phyloP scores from a whole-genome alignment of 2,113 vertebrate genomes.

The Nipponia nippon region DNA sequence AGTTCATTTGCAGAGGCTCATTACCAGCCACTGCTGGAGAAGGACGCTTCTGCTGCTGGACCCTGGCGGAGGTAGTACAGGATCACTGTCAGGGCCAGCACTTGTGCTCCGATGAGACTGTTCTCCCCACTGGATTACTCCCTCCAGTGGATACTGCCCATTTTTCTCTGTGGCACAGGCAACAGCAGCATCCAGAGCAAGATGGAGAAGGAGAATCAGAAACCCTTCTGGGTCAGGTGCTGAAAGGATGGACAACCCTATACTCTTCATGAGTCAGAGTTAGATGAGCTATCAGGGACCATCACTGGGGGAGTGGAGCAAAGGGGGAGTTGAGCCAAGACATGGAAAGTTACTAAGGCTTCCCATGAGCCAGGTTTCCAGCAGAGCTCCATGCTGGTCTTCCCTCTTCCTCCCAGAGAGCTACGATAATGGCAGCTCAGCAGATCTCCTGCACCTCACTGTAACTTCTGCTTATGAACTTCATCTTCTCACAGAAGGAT shows the following conservation, averaged over 20 bases:
- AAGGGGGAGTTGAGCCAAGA: slow-evolving; percentile 1
- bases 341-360: slow-evolving; percentile 33
- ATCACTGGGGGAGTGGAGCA: background rate
- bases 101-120: background rate
- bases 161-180: background rate
- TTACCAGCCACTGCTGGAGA: slow-evolving; percentile 31
- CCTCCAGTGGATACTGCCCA: background rate
- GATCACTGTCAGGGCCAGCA: slow-evolving; percentile 34
- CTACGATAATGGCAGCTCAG: background rate
- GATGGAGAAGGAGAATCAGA: background rate
- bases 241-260: background rate
- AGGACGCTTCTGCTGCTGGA: slow-evolving; percentile 37
- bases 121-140: background rate
- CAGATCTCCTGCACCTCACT: slow-evolving; percentile 13
- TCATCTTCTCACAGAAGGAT: slow-evolving; percentile 11
- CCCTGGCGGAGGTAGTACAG: slow-evolving; percentile 43
- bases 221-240: background rate
- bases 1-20: slow-evolving; percentile 54
- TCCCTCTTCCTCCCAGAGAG: slow-evolving; percentile 10
- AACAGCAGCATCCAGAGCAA: slow-evolving; percentile 14
- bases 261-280: background rate
- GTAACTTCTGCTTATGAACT: background rate
- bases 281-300: background rate
- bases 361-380: slow-evolving; percentile 17
- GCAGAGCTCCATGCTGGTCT: background rate